Evolutionary conservation across 2,797 vertebrate species (phyloP), one percentile per base, ranked within the genome.

Genomic region (Luscinia luscinia): DNA sequence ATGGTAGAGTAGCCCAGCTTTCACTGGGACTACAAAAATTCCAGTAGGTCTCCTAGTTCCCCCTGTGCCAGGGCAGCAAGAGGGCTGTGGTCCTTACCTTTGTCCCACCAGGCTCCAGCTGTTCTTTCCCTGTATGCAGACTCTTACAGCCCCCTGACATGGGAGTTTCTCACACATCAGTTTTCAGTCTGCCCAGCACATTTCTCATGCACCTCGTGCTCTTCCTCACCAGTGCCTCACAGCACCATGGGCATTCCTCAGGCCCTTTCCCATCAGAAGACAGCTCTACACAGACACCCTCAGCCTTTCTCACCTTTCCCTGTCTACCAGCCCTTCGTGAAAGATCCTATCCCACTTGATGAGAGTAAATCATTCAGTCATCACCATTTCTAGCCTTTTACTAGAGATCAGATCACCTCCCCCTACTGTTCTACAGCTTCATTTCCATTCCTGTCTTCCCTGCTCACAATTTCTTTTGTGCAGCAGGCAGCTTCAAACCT

Each of bases 171-270:
- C 0, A 0, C 10, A 10, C 5, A 0, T 32, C 13, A 32, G 43
- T 38, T 57, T 87, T 68, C 61, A 43, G 19, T n/a, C 58, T 69
- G 45, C 8, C 12, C 70, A 78, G 46, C 20, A 55, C 22, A 24
- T 40, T 64, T 6, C 52, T 22, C 12, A n/a, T 0, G 0, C 11
- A 20, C 4, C 4, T 10, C 0, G 0, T 46, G n/a, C 27, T 61
- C 15, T 67, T 63, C 28, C 68, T 26, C 2, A 0, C 11, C 14
- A 70, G 70, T 0, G 0, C 58, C 28, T 81, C 48, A 45, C 15
- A 86, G 55, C 22, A 63, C 51, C 2, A 0, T 5, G 13, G 38
- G 9, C 15, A 40, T 52, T 67, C 22, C 80, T 82, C 34, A 61
- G 70, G 27, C 34, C 45, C 34, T 12, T 73, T 87, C 27, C 59